These are phyloP conservation scores for Drosophila subobscura DNA, from an alignment of 1,140 invertebrate genomes.

Conservation along the genomic window DNA sequence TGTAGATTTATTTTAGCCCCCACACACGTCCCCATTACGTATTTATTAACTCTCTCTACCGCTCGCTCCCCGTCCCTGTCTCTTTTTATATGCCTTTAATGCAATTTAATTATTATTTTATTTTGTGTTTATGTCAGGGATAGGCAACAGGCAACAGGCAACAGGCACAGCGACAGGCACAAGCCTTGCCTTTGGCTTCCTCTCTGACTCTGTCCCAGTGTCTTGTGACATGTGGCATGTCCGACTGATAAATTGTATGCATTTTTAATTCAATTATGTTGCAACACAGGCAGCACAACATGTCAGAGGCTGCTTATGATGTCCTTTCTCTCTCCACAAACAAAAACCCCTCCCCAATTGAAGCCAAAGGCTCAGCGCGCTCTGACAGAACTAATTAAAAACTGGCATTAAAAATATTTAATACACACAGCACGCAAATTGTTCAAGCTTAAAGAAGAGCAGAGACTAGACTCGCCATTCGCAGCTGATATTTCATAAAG, in stretches of 20 bases:
- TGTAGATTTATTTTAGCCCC: slow-evolving; percentile 62
- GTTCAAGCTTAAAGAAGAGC: too few species aligned
- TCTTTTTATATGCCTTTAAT: slow-evolving; percentile 45
- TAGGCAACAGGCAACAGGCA: neutral
- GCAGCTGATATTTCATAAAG: too few species aligned
- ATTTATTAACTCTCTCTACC: slow-evolving; percentile 12
- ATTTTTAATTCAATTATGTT: slow-evolving; percentile 74
- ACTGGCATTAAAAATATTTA: too few species aligned
- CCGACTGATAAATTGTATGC: slow-evolving; percentile 69
- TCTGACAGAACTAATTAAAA: too few species aligned
- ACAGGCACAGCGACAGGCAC: neutral
- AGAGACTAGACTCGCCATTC: too few species aligned
- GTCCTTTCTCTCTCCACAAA: slow-evolving; percentile 4
- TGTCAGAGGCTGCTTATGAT: slow-evolving; percentile 39
- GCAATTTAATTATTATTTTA: slow-evolving; percentile 74
- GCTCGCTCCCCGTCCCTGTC: slow-evolving; percentile 1
- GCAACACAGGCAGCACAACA: slow-evolving; percentile 53
- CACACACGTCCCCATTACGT: slow-evolving; percentile 33
- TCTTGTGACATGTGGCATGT: slow-evolving; percentile 61
- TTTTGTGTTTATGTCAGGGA: slow-evolving; percentile 39
- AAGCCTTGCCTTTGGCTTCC: slow-evolving; percentile 37
- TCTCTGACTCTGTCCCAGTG: slow-evolving; percentile 27
- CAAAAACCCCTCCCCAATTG: too few species aligned
- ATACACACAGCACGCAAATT: too few species aligned
- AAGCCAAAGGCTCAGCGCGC: too few species aligned